These are phyloP conservation scores for Apomyelois bistriatella DNA, from an alignment of 2,888 invertebrate genomes.

Conservation along the genomic window DNA sequence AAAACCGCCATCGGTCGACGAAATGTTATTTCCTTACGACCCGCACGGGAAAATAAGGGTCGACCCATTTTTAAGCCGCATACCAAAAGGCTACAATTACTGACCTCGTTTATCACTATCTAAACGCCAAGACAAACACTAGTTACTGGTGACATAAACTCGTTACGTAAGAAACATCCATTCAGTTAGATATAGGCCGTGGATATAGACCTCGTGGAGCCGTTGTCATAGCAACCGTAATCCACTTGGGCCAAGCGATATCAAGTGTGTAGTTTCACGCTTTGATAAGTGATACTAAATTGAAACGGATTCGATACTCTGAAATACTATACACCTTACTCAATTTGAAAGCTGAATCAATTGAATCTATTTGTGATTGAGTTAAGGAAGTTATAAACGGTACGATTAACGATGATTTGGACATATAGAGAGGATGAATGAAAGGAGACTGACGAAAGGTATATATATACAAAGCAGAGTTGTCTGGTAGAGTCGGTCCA, in stretches of 20 bases:
- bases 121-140: neutral
- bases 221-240: slow-evolving; percentile 10
- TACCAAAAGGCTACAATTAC: too few species aligned
- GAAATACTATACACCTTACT: neutral
- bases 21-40: too few species aligned
- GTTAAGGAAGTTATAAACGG: too few species aligned
- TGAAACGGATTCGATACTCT: neutral
- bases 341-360: neutral
- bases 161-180: neutral
- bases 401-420: too few species aligned
- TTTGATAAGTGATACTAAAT: slow-evolving; percentile 13
- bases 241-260: slow-evolving; percentile 15
- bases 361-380: neutral
- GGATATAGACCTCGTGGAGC: neutral
- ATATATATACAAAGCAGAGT: too few species aligned
- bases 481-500: too few species aligned
- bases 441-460: too few species aligned
- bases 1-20: too few species aligned
- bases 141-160: neutral
- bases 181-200: neutral
- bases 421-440: too few species aligned
- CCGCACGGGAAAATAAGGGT: too few species aligned
- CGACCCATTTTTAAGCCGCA: too few species aligned
- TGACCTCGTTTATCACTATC: neutral
- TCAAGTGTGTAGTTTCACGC: slow-evolving; percentile 17